phyloP scores from a whole-genome alignment of 2,888 invertebrate species.

The Drosophila testacea region DNA sequence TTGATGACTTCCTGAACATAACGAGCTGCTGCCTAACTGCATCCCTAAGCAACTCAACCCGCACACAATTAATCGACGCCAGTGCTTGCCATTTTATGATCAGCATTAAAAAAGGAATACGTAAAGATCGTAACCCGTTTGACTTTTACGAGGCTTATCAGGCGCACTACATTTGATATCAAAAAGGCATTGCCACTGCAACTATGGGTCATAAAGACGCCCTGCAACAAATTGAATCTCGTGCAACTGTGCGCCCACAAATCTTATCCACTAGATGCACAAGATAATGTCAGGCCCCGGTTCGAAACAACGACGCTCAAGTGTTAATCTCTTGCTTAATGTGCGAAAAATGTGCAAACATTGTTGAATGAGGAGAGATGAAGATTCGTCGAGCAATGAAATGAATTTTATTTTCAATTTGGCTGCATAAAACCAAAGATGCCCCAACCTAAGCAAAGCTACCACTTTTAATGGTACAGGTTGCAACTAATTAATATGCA shows the following conservation, averaged over 20 bases:
- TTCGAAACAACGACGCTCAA: constrained; percentile 32
- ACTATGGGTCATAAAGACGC: constrained; percentile 25
- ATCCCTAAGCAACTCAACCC: constrained; percentile 30
- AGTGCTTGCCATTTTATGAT: constrained; percentile 63
- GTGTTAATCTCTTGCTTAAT: constrained; percentile 65
- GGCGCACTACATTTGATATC: constrained; percentile 50
- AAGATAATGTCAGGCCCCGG: constrained; percentile 48
- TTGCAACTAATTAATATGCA: constrained; percentile 69
- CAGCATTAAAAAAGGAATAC: constrained; percentile 49
- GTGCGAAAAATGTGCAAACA: constrained; percentile 66
- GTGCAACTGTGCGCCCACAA: constrained; percentile 55
- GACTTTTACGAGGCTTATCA: constrained; percentile 57
- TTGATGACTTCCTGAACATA: constrained; percentile 64
- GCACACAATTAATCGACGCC: constrained; percentile 59
- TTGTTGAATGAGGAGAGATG: constrained; percentile 31
- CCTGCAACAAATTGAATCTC: constrained; percentile 60
- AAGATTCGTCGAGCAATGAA: constrained; percentile 40
- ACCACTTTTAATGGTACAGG: constrained; percentile 40
- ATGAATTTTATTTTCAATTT: constrained; percentile 61
- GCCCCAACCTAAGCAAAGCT: constrained; percentile 8
- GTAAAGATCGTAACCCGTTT: constrained; percentile 17
- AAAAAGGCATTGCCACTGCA: constrained; percentile 22
- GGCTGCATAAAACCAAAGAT: constrained; percentile 51
- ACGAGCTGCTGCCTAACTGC: constrained; percentile 27
- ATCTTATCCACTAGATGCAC: constrained; percentile 54